Conservation (phyloP, 2,888 invertebrate species). For the Tachystola acroxantha region DNA sequence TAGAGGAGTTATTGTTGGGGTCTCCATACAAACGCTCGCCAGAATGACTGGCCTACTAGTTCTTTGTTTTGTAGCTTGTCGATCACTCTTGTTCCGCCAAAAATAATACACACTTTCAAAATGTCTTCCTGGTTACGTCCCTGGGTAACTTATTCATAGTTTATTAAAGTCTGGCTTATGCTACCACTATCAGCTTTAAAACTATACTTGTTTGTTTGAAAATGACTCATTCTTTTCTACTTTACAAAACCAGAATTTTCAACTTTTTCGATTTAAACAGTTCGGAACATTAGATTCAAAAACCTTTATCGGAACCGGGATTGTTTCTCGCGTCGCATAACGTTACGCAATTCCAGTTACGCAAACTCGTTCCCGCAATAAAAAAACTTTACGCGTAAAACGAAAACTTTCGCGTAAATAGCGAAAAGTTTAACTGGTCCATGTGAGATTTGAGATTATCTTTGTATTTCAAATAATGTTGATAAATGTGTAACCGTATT, state of each 20-base stretch:
- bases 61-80: too few species aligned
- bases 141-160: too few species aligned
- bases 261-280: slow-evolving; percentile 9
- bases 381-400: slow-evolving; percentile 31
- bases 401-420: slow-evolving; percentile 25
- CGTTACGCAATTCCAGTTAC: slow-evolving; percentile 17
- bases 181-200: too few species aligned
- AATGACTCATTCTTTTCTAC: slow-evolving; percentile 22
- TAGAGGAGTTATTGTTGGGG: too few species aligned
- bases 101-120: too few species aligned
- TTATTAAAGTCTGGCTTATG: too few species aligned
- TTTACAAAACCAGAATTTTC: slow-evolving; percentile 4
- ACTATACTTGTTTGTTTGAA: too few species aligned
- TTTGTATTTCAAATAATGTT: background rate
- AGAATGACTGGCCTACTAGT: too few species aligned
- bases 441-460: slow-evolving; percentile 19
- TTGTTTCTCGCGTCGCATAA: slow-evolving; percentile 16
- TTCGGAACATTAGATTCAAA: slow-evolving; percentile 2
- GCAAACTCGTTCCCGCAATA: slow-evolving; percentile 24
- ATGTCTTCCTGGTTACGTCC: too few species aligned
- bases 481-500: background rate
- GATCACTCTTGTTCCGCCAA: too few species aligned
- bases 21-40: too few species aligned
- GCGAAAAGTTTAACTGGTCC: slow-evolving; percentile 28
- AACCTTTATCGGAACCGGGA: slow-evolving; percentile 8